Evolutionary conservation across 2,888 invertebrate species (phyloP).

Genomic region (Hyppa rectilinea): DNA sequence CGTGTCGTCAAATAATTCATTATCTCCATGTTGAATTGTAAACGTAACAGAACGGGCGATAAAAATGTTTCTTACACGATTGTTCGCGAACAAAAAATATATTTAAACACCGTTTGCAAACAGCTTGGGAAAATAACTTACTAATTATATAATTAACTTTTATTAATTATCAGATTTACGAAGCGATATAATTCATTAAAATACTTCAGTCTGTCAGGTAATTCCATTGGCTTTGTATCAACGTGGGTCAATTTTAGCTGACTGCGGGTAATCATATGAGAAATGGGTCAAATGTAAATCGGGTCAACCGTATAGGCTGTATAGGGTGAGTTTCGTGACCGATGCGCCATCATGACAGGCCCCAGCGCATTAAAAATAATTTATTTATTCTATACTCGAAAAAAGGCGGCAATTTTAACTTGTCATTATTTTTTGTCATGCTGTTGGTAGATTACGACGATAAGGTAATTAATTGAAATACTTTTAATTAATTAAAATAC

Average conservation of each 20-base stretch:
- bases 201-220: slow-evolving; percentile 42
- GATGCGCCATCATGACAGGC: slow-evolving; percentile 60
- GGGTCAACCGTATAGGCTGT: slow-evolving; percentile 47
- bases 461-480: slow-evolving; percentile 61
- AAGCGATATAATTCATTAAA: slow-evolving; percentile 60
- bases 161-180: slow-evolving; percentile 40
- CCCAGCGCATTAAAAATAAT: slow-evolving; percentile 67
- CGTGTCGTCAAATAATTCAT: too few species aligned
- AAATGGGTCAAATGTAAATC: slow-evolving; percentile 80
- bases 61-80: slow-evolving; percentile 35
- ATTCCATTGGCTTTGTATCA: slow-evolving; percentile 37
- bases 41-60: slow-evolving; percentile 31
- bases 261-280: slow-evolving; percentile 70
- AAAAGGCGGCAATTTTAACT: slow-evolving; percentile 55
- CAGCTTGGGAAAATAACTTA: slow-evolving; percentile 61
- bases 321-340: slow-evolving; percentile 65
- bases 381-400: slow-evolving; percentile 62
- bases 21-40: slow-evolving; percentile 36
- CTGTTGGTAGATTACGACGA: slow-evolving; percentile 39
- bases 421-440: slow-evolving; percentile 57
- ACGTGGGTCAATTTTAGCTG: slow-evolving; percentile 56
- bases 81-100: slow-evolving; percentile 31
- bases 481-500: slow-evolving; percentile 47
- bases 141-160: slow-evolving; percentile 37
- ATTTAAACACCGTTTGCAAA: slow-evolving; percentile 40